phyloP scores from a whole-genome alignment of 1,140 invertebrate species.

The Megathymus violae region DNA sequence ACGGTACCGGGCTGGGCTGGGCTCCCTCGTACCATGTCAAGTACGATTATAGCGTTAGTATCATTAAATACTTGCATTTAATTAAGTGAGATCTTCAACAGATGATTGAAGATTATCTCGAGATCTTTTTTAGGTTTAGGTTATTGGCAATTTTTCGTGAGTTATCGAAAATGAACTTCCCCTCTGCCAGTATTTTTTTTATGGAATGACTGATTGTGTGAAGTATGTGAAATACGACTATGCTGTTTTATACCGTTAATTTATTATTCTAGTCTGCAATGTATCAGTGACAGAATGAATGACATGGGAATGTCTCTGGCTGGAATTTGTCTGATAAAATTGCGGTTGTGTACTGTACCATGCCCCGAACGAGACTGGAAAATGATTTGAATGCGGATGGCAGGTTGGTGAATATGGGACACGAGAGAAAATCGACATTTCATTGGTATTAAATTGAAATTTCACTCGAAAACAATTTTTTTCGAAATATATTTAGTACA shows the following conservation, averaged over 20 bases:
- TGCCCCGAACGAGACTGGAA: conserved; percentile 4
- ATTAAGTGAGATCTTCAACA: conserved; percentile 58
- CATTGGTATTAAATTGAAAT: too few species aligned
- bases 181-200: conserved; percentile 77
- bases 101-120: conserved; percentile 42
- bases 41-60: conserved; percentile 65
- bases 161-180: conserved; percentile 48
- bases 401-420: conserved; percentile 5
- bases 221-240: conserved; percentile 54
- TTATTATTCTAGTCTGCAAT: conserved; percentile 77
- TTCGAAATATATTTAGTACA: too few species aligned
- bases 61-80: conserved; percentile 74
- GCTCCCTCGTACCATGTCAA: conserved; percentile 50
- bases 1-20: conserved; percentile 36
- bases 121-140: conserved; percentile 63
- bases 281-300: conserved; percentile 71
- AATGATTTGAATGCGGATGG: conserved; percentile 7
- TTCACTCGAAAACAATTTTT: not conserved
- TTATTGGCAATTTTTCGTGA: conserved; percentile 57
- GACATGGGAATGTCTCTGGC: conserved; percentile 39
- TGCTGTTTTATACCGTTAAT: conserved; percentile 54
- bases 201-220: conserved; percentile 59
- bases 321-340: conserved; percentile 31
- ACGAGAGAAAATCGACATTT: not conserved
- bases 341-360: not conserved